Conservation (phyloP, 2,888 invertebrate species). For the Catocala nupta region DNA sequence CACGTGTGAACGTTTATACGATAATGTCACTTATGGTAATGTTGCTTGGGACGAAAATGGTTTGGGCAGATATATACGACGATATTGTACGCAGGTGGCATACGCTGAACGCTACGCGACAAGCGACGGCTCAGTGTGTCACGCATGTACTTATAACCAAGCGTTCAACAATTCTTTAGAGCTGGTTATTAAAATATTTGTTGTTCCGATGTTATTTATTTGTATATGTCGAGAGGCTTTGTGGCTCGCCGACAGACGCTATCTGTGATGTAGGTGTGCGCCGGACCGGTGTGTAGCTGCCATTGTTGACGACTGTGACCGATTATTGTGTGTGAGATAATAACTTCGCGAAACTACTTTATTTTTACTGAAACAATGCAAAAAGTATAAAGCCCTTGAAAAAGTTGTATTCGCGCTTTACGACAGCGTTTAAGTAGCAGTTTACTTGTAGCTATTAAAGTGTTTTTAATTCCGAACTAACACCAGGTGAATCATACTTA, state of each 20-base stretch:
- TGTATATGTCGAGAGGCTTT: conserved; percentile 81
- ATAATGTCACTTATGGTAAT: conserved; percentile 47
- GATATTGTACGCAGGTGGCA: conserved; percentile 66
- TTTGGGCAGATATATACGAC: conserved; percentile 32
- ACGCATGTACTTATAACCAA: conserved; percentile 74
- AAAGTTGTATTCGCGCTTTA: neutral
- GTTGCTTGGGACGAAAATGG: conserved; percentile 45
- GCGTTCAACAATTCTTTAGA: conserved; percentile 81
- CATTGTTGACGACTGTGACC: conserved; percentile 78
- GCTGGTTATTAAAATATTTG: conserved; percentile 87
- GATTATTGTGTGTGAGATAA: conserved; percentile 76
- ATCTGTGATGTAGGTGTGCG: conserved; percentile 71
- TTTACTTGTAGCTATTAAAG: conserved; percentile 1
- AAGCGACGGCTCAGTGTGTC: conserved; percentile 65
- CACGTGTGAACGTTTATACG: conserved; percentile 40
- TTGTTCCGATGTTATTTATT: conserved; percentile 85
- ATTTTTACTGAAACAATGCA: conserved; percentile 45
- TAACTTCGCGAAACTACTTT: conserved; percentile 74
- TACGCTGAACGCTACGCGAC: conserved; percentile 50
- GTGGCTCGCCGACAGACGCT: conserved; percentile 73
- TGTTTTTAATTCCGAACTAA: conserved; percentile 34
- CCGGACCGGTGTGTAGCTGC: conserved; percentile 55
- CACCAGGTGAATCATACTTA: conserved; percentile 23
- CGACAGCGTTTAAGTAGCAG: conserved; percentile 3
- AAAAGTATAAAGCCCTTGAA: conserved; percentile 6